Evolutionary conservation across 2,113 vertebrate genomes (phyloP).

Genomic region (Amphiprion percula): DNA sequence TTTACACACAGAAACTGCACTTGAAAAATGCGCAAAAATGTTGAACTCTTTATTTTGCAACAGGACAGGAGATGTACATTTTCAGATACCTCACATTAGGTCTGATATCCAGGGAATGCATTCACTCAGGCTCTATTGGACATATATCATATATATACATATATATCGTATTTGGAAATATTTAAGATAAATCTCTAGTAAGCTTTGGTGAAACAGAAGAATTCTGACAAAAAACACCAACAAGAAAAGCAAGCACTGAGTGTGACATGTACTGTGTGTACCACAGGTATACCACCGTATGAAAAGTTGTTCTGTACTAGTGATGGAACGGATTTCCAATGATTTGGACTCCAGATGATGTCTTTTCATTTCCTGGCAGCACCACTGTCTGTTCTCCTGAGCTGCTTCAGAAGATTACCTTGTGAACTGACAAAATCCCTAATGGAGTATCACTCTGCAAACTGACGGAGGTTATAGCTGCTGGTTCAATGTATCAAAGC

Average conservation of each 20-base stretch:
- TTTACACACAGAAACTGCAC: background rate
- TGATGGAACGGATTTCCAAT: slow-evolving; percentile 40
- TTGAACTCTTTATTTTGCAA: background rate
- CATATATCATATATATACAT: background rate
- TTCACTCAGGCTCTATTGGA: background rate
- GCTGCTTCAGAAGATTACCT: slow-evolving; percentile 38
- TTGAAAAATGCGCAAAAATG: background rate
- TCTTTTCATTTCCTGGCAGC: slow-evolving; percentile 49
- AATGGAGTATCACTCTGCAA: slow-evolving; percentile 20
- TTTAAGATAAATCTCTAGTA: background rate
- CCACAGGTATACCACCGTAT: slow-evolving; percentile 7
- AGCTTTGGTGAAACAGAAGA: background rate
- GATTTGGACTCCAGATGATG: slow-evolving; percentile 31
- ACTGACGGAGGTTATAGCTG: slow-evolving; percentile 14
- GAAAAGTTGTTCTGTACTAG: slow-evolving; percentile 4
- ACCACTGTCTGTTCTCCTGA: slow-evolving; percentile 28
- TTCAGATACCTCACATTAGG: background rate
- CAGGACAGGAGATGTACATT: background rate
- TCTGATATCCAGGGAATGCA: background rate
- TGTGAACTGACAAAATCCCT: slow-evolving; percentile 39
- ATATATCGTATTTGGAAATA: background rate
- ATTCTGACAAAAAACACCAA: background rate
- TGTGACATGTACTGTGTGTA: background rate
- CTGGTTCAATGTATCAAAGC: slow-evolving; percentile 4
- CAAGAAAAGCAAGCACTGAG: no score